These are phyloP conservation scores for Hylia prasina DNA, from an alignment of 2,113 vertebrate species.

Conservation along the genomic window DNA sequence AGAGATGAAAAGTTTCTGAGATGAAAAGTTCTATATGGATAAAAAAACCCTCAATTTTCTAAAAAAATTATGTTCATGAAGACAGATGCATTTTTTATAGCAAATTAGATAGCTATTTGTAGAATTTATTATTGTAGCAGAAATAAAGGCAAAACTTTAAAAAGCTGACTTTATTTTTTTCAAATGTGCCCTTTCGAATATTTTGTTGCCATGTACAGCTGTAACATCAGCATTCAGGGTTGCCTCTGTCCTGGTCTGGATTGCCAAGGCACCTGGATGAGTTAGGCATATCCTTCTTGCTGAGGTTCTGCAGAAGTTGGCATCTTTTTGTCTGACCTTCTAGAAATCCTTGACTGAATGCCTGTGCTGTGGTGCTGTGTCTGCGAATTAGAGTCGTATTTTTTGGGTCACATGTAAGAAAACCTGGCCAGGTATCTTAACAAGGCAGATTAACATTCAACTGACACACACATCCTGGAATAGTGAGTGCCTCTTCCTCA, in stretches of 20 bases:
- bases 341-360: neutral
- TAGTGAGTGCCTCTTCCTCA: neutral
- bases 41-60: neutral
- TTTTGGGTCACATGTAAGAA: neutral
- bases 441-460: conserved; percentile 43
- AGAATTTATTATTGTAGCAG: neutral
- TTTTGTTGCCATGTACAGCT: neutral
- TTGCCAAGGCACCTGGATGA: neutral
- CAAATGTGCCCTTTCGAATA: neutral
- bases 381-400: neutral
- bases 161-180: neutral
- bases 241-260: neutral
- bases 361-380: neutral
- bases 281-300: neutral
- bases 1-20: neutral
- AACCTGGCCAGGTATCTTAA: neutral
- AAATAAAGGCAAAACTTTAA: neutral
- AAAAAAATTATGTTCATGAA: neutral
- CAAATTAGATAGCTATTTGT: neutral
- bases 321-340: neutral
- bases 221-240: neutral
- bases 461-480: neutral
- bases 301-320: neutral
- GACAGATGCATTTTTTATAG: neutral
- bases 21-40: neutral